A percentile compares a stretch with the other conserved stretches of the same genome.
phyloP scores from a whole-genome alignment of 92 coral and sea anemone genomes.

The Pocillopora grandis region DNA sequence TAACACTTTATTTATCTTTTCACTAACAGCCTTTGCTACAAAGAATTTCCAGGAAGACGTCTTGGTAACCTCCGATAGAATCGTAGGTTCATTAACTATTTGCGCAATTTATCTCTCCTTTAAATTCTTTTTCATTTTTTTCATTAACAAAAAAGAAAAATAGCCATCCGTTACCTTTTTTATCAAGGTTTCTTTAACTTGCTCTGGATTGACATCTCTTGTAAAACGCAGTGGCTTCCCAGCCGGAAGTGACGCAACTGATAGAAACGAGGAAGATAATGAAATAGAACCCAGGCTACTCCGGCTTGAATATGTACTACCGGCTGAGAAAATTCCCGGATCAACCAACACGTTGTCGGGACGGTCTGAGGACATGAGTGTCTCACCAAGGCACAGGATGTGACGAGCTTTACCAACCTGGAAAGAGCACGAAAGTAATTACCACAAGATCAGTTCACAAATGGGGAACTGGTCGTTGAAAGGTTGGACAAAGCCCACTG shows the following conservation, averaged over 20 bases:
- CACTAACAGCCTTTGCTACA: background rate
- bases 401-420: conserved; percentile 97
- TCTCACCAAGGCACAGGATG: conserved; percentile 73
- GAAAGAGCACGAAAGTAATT: background rate
- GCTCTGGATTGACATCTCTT: conserved; percentile 66
- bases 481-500: no score
- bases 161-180: conserved; percentile 51
- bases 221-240: conserved; percentile 73
- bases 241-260: conserved; percentile 83
- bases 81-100: no score
- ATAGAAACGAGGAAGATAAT: conserved; percentile 77
- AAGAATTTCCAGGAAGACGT: background rate
- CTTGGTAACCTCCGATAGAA: no score
- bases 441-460: background rate
- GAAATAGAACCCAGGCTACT: conserved; percentile 65
- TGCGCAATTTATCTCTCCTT: no score
- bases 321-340: conserved; percentile 56
- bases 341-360: conserved; percentile 54
- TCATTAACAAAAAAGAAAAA: background rate
- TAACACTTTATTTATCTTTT: no score
- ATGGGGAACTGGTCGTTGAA: no score
- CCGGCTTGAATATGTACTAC: conserved; percentile 63
- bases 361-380: conserved; percentile 70
- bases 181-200: conserved; percentile 68
- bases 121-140: no score